Base-by-base conservation (phyloP, 1,140 invertebrate species). In the Elysia chlorotica region DNA sequence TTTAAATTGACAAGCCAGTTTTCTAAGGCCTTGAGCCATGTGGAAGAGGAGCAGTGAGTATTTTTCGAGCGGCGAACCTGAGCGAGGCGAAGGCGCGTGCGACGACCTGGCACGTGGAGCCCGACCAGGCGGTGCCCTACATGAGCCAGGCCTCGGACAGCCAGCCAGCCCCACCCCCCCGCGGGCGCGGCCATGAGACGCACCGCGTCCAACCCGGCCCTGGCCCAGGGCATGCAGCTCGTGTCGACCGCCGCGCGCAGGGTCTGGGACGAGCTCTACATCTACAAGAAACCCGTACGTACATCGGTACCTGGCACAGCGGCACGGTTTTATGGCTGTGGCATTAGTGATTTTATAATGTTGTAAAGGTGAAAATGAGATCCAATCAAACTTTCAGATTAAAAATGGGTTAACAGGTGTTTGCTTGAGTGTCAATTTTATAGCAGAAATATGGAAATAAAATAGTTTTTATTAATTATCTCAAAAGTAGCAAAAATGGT, bases 201-300 rank as follows among this genome's bases (percentile, higher is more conserved):
- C 25, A n/a, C 2, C 31, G 35, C 25, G 19, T 38, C 54, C 28
- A 63, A 61, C 30, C 57, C 36, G 21, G 68, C 90, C 74, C 92
- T 93, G 70, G 90, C 91, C 76, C 89, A 96, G 36, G 92, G 92
- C 74, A 92, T 94, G 67, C 94, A 95, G 87, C 88, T 97, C 38
- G 95, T 98, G 88, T 92, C 93, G 2, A 88, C 86, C 53, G 96
- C 96, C 21, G 96, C 97, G 0, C 92, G 92, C 41, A 91, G 96
- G 76, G 96, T 99, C 0, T 99, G 97, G 97, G 96, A 98, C 81
- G 96, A 99, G 87, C 87, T 99, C 6, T 99, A 98, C 83, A 92
- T 96, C 1, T 95, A 93, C 80, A 99, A 99, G 84, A 98, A 99
- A 88, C 95, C 95, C 0, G 95, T 97, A 74, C 80, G 82, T 82